Evolutionary conservation across 2,113 vertebrate species (phyloP).

Genomic region (Odontophorus gujanensis): DNA sequence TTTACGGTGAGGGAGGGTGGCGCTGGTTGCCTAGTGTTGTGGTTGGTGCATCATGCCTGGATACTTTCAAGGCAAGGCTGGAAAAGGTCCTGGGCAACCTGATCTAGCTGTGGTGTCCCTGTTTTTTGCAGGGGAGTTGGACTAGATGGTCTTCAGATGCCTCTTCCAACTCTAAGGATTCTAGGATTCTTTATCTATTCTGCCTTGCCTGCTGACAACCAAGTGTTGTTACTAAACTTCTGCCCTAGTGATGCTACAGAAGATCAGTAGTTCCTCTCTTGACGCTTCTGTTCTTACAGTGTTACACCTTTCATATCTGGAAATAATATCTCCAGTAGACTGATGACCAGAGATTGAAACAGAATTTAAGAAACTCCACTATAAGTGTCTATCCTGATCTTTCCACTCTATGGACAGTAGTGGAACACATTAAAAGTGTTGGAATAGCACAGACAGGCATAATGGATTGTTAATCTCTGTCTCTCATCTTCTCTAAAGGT

Average conservation of each 20-base stretch:
- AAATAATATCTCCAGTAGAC: background rate
- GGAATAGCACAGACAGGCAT: background rate
- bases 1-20: too few species aligned
- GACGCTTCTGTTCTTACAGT: background rate
- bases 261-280: background rate
- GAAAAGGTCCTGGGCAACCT: too few species aligned
- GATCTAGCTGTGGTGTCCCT: too few species aligned
- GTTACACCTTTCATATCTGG: background rate
- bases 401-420: background rate
- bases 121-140: too few species aligned
- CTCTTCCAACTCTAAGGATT: too few species aligned
- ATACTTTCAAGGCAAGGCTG: too few species aligned
- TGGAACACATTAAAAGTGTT: background rate
- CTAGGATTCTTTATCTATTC: too few species aligned
- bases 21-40: too few species aligned
- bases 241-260: background rate
- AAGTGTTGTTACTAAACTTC: background rate
- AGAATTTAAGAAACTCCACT: background rate
- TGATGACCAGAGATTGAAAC: background rate
- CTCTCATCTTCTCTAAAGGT: background rate
- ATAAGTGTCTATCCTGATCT: background rate
- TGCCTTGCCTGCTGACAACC: background rate
- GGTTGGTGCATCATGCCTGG: too few species aligned
- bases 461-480: background rate
- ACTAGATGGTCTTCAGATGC: too few species aligned